Conservation (phyloP, 2,113 vertebrate genomes). For the Orthochromis indermauri region DNA sequence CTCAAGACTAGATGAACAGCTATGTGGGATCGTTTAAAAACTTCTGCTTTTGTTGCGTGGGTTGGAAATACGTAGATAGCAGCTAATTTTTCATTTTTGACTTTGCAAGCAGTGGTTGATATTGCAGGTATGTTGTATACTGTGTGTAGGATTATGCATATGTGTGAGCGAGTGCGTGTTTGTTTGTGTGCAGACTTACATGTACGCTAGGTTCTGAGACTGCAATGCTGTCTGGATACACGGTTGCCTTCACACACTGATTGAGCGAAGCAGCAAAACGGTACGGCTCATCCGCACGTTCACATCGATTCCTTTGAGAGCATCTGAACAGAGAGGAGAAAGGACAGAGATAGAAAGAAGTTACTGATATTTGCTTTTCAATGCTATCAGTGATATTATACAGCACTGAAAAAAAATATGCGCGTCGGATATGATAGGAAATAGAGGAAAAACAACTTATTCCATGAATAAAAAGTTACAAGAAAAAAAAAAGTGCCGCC, state of each 20-base stretch:
- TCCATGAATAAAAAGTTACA: neutral
- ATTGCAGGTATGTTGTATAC: neutral
- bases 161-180: neutral
- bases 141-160: neutral
- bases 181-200: slow-evolving; percentile 60
- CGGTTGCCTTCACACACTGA: slow-evolving; percentile 82
- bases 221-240: slow-evolving; percentile 90
- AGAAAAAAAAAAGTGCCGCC: accelerated
- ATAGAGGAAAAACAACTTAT: neutral
- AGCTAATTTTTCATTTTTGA: neutral
- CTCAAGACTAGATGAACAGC: slow-evolving; percentile 27
- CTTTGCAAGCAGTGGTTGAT: neutral
- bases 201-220: slow-evolving; percentile 87
- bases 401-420: neutral
- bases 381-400: neutral
- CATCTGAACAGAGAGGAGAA: slow-evolving; percentile 71
- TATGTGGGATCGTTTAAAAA: slow-evolving; percentile 11
- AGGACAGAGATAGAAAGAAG: neutral
- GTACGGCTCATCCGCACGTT: slow-evolving; percentile 81
- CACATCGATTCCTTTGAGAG: slow-evolving; percentile 84
- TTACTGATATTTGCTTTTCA: neutral
- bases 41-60: neutral
- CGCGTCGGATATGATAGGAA: neutral
- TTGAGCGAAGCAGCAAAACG: slow-evolving; percentile 82
- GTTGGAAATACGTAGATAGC: slow-evolving; percentile 13